Evolutionary conservation across 2,888 invertebrate genomes (phyloP).

Genomic region (Nomada ferruginata): DNA sequence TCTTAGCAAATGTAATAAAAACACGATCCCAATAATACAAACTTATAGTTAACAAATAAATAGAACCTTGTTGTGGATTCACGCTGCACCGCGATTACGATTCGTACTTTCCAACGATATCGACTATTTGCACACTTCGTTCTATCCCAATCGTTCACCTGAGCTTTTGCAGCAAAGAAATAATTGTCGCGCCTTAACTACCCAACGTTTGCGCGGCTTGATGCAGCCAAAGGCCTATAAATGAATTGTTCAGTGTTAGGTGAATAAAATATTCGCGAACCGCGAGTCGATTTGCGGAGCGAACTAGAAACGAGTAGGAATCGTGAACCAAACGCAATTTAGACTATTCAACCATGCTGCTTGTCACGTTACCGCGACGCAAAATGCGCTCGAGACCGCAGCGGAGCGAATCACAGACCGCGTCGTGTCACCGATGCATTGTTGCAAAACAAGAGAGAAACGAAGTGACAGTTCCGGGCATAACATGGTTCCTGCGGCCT

Average conservation of each 20-base stretch:
- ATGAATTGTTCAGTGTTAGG: neutral
- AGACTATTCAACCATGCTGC: constrained; percentile 52
- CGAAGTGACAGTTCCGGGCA: constrained; percentile 27
- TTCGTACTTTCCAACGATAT: no score
- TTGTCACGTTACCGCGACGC: constrained; percentile 59
- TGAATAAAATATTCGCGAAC: neutral
- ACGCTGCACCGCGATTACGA: no score
- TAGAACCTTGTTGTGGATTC: no score
- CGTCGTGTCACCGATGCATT: constrained; percentile 48
- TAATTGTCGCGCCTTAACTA: no score
- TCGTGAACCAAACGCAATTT: constrained; percentile 45
- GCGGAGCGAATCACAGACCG: constrained; percentile 50
- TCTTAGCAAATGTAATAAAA: no score
- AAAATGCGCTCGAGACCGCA: constrained; percentile 51
- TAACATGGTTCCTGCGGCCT: constrained; percentile 24
- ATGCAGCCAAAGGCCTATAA: no score
- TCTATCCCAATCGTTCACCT: neutral
- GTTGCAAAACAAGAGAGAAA: constrained; percentile 38
- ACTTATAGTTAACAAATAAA: no score
- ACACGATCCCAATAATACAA: no score
- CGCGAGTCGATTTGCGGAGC: constrained; percentile 22
- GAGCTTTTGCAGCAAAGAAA: no score
- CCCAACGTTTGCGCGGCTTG: no score
- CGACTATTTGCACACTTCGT: no score
- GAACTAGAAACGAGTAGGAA: constrained; percentile 25